Evolutionary conservation across 2,113 vertebrate genomes (phyloP).

Genomic region (Pseudopodoces humilis): DNA sequence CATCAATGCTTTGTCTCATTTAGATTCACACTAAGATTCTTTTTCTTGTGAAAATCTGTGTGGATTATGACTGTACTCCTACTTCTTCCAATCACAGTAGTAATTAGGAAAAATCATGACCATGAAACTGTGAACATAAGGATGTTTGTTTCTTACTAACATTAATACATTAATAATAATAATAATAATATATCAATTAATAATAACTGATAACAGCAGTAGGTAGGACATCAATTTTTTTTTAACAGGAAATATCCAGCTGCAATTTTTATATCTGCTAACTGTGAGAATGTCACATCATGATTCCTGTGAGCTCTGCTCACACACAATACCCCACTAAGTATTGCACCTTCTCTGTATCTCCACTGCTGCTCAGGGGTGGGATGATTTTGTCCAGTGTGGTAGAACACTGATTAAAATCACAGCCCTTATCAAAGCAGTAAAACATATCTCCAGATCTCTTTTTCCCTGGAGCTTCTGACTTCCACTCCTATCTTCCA

Average conservation of each 20-base stretch:
- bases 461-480: background rate
- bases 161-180: too few species aligned
- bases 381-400: background rate
- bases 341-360: background rate
- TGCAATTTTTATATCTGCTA: background rate
- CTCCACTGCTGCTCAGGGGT: background rate
- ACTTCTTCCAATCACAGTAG: background rate
- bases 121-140: background rate
- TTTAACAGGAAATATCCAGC: background rate
- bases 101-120: background rate
- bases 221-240: background rate
- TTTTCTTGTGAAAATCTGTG: background rate
- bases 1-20: background rate
- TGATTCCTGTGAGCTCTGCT: background rate
- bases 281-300: background rate
- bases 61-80: background rate
- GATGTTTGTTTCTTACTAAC: background rate
- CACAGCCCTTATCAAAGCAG: background rate
- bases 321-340: background rate
- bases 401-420: background rate
- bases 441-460: background rate
- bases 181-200: too few species aligned
- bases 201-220: background rate
- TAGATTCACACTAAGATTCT: background rate
- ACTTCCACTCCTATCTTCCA: background rate